Conservation (phyloP, 2,888 invertebrate species). For the Drosophila mettleri region DNA sequence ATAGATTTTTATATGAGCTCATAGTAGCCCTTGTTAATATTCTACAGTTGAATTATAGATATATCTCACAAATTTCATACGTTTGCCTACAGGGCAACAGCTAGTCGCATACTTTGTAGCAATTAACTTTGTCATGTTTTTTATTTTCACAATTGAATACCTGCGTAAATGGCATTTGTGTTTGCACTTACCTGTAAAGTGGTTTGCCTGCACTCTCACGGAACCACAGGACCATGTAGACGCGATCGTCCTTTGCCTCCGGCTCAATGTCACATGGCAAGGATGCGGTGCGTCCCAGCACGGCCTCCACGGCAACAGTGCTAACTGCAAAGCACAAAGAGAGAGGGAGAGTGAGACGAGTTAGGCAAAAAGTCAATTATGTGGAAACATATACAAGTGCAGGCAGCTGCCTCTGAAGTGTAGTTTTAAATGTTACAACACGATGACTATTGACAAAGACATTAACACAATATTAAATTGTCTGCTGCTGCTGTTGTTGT, state of each 20-base stretch:
- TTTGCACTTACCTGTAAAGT: constrained; percentile 91
- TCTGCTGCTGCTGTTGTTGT: no score
- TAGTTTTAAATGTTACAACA: constrained; percentile 67
- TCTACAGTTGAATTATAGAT: no score
- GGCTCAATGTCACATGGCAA: constrained; percentile 96
- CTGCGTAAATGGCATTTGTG: constrained; percentile 11
- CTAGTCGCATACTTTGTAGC: no score
- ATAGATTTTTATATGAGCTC: no score
- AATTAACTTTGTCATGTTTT: not conserved
- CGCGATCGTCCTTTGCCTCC: constrained; percentile 92
- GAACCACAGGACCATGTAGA: constrained; percentile 97
- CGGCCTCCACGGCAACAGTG: constrained; percentile 91
- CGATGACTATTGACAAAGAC: constrained; percentile 73
- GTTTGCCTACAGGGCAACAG: not conserved
- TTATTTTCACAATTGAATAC: constrained; percentile 3
- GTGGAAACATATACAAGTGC: constrained; percentile 29
- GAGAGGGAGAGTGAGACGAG: not conserved
- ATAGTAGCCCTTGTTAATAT: no score
- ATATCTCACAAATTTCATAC: not conserved
- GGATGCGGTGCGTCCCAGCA: constrained; percentile 92
- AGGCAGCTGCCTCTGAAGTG: constrained; percentile 22
- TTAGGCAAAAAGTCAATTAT: constrained; percentile 49
- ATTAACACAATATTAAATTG: constrained; percentile 79
- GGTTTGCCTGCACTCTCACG: constrained; percentile 94
- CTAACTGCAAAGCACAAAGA: constrained; percentile 86